Base-by-base conservation (phyloP, 2,888 invertebrate genomes). In the Sminthurides aquaticus region DNA sequence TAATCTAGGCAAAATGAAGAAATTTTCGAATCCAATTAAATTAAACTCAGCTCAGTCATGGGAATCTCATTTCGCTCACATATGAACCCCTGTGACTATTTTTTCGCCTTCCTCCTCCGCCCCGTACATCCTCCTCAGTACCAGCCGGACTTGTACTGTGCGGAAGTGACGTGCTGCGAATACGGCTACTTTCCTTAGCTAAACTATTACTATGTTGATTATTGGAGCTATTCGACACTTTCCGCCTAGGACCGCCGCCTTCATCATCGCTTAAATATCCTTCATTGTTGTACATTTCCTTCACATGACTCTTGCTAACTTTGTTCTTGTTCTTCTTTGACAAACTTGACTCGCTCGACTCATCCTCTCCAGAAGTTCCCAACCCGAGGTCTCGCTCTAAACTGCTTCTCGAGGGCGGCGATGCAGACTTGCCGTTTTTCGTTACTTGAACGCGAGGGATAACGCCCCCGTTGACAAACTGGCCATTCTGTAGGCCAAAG, bases 311-410 rank as follows among this genome's bases (percentile, higher is more conserved):
- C 64, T 20, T 83, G 34, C 69, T 69, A 58, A 69, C 67, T 54
- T 74, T 71, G 20, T 67, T 60, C 22, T 70, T 71, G 57, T 73
- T 72, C 65, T 75, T 76, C 75, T 86, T 86, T 75, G 87, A 87
- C 0, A 88, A 87, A 72, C 88, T 88, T 71, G 87, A 87, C 77
- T 90, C 89, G 69, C 89, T 89, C 0, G 89, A 89, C 74, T 90
- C 90, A 76, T 78, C 78, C 66, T 91, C 90, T 18, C 89, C 89
- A 0, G 90, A 90, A 1, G 90, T 91, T 27, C 90, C 90, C 57
- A 90, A 81, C 0, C 90, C 90, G 61, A 88, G 80, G 77, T 91
- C 90, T 78, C 89, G 89, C 57, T 80, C 80, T 20, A 72, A 60
- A 56, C 69, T 69, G 59, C 71, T 71, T 20, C 74, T 55, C 0